Conservation (phyloP, 2,797 vertebrate genomes). For the Telmatherina bonti region DNA sequence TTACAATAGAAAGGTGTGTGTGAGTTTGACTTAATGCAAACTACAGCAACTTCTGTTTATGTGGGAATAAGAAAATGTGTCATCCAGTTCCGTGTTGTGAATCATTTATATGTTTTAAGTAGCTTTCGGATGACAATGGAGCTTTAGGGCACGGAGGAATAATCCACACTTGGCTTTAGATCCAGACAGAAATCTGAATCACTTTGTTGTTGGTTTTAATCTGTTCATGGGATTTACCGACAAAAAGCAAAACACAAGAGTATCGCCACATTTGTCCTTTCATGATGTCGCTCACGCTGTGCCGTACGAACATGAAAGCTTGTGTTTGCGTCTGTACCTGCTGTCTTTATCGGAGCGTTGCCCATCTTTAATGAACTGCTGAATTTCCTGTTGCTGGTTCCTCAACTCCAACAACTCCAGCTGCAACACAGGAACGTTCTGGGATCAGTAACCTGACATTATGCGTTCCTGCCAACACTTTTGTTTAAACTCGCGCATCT, state of each 20-base stretch:
- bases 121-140: neutral
- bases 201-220: constrained; percentile 4
- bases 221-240: neutral
- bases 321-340: constrained; percentile 68
- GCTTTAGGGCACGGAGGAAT: neutral
- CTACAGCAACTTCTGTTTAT: neutral
- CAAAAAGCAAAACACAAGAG: neutral
- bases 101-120: neutral
- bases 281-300: neutral
- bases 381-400: constrained; percentile 80
- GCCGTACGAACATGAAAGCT: neutral
- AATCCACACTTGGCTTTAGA: neutral
- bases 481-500: neutral
- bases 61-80: neutral
- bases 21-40: neutral
- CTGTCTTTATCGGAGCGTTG: constrained; percentile 74
- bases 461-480: neutral
- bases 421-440: constrained; percentile 71
- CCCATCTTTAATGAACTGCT: constrained; percentile 72
- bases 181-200: neutral
- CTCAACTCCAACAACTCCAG: constrained; percentile 88
- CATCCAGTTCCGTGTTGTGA: neutral
- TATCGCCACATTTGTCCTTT: neutral
- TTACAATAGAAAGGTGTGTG: no score
- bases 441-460: constrained; percentile 9